Evolutionary conservation across 2,888 invertebrate genomes (phyloP).

Genomic region (Callinectes sapidus): DNA sequence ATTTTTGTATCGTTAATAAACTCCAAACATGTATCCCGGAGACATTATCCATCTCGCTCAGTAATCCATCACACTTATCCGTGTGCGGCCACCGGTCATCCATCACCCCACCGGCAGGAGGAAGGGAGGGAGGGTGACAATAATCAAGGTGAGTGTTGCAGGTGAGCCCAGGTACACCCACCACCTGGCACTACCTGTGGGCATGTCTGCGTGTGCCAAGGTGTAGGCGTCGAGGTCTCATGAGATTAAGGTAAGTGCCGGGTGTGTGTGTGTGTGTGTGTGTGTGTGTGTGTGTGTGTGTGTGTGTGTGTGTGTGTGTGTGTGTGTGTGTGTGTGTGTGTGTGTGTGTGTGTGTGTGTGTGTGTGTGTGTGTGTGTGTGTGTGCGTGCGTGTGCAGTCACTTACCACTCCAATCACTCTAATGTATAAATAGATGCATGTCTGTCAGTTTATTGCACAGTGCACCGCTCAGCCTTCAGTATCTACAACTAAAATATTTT

Average conservation of each 20-base stretch:
- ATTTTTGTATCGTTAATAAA: slow-evolving; percentile 47
- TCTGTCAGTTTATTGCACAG: too few relatives aligned
- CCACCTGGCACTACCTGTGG: neutral
- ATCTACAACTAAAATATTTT: too few relatives aligned
- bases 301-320: too few relatives aligned
- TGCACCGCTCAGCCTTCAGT: too few relatives aligned
- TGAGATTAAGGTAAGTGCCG: neutral
- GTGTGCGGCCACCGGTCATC: slow-evolving; percentile 43
- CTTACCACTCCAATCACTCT: too few relatives aligned
- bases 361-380: too few relatives aligned
- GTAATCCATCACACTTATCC: slow-evolving; percentile 56
- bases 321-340: too few relatives aligned
- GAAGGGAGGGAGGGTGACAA: slow-evolving; percentile 29
- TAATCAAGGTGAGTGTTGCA: slow-evolving; percentile 31
- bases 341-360: too few relatives aligned
- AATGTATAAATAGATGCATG: too few relatives aligned
- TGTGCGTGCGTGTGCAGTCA: too few relatives aligned
- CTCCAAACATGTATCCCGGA: slow-evolving; percentile 28
- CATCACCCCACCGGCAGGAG: slow-evolving; percentile 37
- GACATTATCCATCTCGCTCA: slow-evolving; percentile 50
- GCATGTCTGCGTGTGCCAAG: neutral
- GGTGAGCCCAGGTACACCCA: neutral
- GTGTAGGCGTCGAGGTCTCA: neutral
- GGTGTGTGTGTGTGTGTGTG: too few relatives aligned
- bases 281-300: too few relatives aligned